These are phyloP conservation scores for Turritopsis dohrnii DNA, from an alignment of 30 jellyfish, hydroid and myxozoan genomes.

Conservation along the genomic window DNA sequence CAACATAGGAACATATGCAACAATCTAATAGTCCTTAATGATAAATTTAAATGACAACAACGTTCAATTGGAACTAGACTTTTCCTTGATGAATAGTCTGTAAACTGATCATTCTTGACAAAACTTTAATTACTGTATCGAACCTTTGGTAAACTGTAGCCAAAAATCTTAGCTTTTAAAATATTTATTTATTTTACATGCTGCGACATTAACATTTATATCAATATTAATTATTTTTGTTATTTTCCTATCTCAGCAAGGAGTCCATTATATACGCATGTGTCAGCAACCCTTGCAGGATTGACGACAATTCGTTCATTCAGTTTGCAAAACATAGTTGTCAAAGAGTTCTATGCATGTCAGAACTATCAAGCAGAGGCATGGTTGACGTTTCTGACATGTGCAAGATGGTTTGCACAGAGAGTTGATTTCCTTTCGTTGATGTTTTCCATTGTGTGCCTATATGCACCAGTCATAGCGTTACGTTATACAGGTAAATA, in stretches of 20 bases:
- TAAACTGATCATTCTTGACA: too few species aligned
- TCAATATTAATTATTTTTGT: too few species aligned
- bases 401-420: constrained; percentile 64
- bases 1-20: too few species aligned
- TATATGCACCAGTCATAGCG: constrained; percentile 47
- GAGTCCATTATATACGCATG: constrained; percentile 63
- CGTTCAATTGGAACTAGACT: too few species aligned
- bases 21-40: too few species aligned
- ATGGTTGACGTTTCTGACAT: constrained; percentile 35
- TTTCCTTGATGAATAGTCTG: too few species aligned
- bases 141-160: too few species aligned
- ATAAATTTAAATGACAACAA: too few species aligned
- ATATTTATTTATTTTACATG: too few species aligned
- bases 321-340: constrained; percentile 23
- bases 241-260: constrained; percentile 62
- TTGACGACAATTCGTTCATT: constrained; percentile 56
- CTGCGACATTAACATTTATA: too few species aligned
- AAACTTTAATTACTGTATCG: too few species aligned
- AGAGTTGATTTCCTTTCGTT: constrained; percentile 40
- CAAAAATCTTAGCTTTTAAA: too few species aligned
- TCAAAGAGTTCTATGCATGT: constrained; percentile 45
- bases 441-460: constrained; percentile 21
- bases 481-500: constrained; percentile 41
- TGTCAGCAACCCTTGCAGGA: constrained; percentile 67
- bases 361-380: constrained; percentile 69